Evolutionary conservation across 2,888 invertebrate species (phyloP).

Genomic region (Nomada fucata): DNA sequence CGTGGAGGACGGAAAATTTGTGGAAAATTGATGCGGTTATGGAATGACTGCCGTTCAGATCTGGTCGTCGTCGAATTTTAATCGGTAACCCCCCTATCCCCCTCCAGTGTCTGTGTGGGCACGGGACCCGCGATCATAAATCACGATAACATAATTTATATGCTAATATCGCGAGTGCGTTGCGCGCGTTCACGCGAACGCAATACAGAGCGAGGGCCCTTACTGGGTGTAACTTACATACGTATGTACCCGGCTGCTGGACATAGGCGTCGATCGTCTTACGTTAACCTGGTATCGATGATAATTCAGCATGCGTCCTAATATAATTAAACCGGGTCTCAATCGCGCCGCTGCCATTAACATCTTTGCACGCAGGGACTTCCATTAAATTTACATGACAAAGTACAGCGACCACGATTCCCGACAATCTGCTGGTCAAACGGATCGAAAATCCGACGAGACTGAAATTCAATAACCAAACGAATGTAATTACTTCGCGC

Average conservation of each 20-base stretch:
- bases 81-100: constrained; percentile 73
- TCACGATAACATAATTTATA: constrained; percentile 83
- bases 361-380: too few relatives aligned
- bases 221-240: constrained; percentile 47
- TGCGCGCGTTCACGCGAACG: constrained; percentile 64
- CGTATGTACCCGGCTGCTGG: constrained; percentile 20
- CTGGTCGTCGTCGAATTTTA: constrained; percentile 70
- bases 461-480: too few relatives aligned
- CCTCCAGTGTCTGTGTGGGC: constrained; percentile 62
- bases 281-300: constrained; percentile 3
- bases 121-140: constrained; percentile 76
- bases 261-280: constrained; percentile 57
- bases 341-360: too few relatives aligned
- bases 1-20: constrained; percentile 20
- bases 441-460: too few relatives aligned
- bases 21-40: constrained; percentile 34
- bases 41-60: constrained; percentile 10
- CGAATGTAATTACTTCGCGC: too few relatives aligned
- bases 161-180: constrained; percentile 78
- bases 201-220: constrained; percentile 43
- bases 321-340: not conserved
- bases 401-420: too few relatives aligned
- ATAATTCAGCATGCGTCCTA: not conserved
- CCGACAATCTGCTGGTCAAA: too few relatives aligned
- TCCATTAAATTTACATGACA: too few relatives aligned